These are phyloP conservation scores for Zaprionus ghesquierei DNA, from an alignment of 1,140 invertebrate genomes.

Conservation along the genomic window DNA sequence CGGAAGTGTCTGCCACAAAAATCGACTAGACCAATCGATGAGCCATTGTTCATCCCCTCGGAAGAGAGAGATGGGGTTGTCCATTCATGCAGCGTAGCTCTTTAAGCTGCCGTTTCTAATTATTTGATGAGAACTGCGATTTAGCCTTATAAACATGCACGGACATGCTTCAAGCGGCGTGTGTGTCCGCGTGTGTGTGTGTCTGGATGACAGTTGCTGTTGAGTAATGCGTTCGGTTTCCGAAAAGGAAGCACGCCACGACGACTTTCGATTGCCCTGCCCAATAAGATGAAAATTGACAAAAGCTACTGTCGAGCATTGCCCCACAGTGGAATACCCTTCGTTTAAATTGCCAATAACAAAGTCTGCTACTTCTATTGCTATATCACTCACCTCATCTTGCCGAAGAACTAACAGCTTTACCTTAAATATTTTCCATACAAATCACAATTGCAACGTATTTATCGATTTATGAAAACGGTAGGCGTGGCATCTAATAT, in stretches of 20 bases:
- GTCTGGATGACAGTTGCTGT: conserved; percentile 9
- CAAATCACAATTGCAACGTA: no score
- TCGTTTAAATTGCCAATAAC: no score
- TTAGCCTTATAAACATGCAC: conserved; percentile 64
- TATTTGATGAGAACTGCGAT: background rate
- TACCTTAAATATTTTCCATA: no score
- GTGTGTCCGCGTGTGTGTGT: background rate
- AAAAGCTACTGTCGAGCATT: no score
- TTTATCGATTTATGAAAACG: no score
- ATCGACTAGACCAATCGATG: background rate
- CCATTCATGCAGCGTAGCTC: no score
- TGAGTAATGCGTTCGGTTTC: conserved; percentile 68
- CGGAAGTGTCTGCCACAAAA: conserved; percentile 53
- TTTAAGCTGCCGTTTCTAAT: conserved; percentile 29
- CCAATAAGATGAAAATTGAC: background rate
- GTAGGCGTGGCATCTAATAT: no score
- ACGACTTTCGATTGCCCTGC: background rate
- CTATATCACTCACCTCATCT: no score
- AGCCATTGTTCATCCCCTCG: background rate
- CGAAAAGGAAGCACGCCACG: background rate
- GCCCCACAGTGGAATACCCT: no score
- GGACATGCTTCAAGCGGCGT: conserved; percentile 22
- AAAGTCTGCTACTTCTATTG: no score
- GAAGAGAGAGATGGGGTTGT: no score
- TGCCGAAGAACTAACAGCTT: no score